phyloP scores from a whole-genome alignment of 53 echinoderm and acorn worm species.

The Echinometra lucunter region DNA sequence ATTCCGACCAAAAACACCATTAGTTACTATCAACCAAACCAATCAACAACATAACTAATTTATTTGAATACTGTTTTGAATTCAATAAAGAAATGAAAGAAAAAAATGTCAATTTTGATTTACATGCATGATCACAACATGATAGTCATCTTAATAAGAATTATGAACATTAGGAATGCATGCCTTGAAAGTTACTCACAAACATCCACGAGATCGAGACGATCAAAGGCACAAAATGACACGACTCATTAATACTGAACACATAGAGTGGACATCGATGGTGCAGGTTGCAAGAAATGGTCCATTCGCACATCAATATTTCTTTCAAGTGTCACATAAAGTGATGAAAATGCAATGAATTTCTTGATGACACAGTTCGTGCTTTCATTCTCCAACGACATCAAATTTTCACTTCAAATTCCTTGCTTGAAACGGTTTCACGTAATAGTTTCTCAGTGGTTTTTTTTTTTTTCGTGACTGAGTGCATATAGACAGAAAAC shows the following conservation, averaged over 20 bases:
- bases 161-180: neutral
- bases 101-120: neutral
- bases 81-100: neutral
- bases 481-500: constrained; percentile 26
- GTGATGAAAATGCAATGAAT: constrained; percentile 23
- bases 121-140: constrained; percentile 11
- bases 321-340: neutral
- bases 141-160: neutral
- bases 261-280: neutral
- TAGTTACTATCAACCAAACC: neutral
- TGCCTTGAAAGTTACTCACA: constrained; percentile 2
- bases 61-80: neutral
- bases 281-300: constrained; percentile 46
- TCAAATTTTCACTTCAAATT: neutral
- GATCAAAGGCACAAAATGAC: constrained; percentile 15
- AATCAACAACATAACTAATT: neutral
- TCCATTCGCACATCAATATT: neutral
- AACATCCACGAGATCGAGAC: neutral
- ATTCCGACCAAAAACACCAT: neutral
- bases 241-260: neutral
- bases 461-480: constrained; percentile 10
- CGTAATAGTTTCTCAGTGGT: neutral
- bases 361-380: constrained; percentile 3
- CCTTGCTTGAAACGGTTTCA: neutral
- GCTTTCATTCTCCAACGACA: constrained; percentile 16